Evolutionary conservation across 2,888 invertebrate genomes (phyloP).

Genomic region (Caenorhabditis macrosperma): DNA sequence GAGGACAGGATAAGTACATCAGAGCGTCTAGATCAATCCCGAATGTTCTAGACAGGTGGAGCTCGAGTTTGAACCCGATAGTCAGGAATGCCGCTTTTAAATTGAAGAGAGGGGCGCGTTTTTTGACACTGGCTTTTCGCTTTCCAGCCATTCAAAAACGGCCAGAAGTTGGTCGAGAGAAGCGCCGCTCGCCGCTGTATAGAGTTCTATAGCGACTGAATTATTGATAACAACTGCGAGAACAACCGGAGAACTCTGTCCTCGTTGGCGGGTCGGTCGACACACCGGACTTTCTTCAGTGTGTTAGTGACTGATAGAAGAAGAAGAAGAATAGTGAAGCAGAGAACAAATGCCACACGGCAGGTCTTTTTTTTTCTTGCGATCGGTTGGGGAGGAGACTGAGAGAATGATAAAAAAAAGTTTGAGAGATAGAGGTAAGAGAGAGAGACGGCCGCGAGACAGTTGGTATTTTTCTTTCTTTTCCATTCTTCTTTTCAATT

Average conservation of each 20-base stretch:
- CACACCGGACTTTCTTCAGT: conserved; percentile 1
- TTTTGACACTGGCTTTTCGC: too few relatives aligned
- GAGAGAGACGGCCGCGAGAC: not conserved
- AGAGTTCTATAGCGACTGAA: conserved; percentile 5
- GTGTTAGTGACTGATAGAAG: not conserved
- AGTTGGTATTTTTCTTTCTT: not conserved
- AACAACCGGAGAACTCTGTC: not conserved
- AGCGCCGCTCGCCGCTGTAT: not conserved
- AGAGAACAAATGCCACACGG: not conserved
- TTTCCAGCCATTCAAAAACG: too few relatives aligned
- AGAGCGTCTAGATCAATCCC: not conserved
- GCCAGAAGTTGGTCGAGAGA: not conserved
- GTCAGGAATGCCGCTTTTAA: too few relatives aligned
- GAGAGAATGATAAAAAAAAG: not conserved
- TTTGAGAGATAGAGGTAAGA: not conserved
- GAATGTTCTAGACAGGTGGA: not conserved
- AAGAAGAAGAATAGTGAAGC: not conserved
- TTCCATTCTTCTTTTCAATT: not conserved
- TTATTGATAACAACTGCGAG: conserved; percentile 1
- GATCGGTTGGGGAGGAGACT: not conserved
- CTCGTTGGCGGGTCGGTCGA: not conserved
- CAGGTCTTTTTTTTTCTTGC: not conserved
- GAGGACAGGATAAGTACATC: not conserved
- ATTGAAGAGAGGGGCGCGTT: too few relatives aligned
- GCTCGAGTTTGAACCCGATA: too few relatives aligned